These are phyloP conservation scores for Calidris pugnax DNA, from an alignment of 2,113 vertebrate species.

Conservation along the genomic window DNA sequence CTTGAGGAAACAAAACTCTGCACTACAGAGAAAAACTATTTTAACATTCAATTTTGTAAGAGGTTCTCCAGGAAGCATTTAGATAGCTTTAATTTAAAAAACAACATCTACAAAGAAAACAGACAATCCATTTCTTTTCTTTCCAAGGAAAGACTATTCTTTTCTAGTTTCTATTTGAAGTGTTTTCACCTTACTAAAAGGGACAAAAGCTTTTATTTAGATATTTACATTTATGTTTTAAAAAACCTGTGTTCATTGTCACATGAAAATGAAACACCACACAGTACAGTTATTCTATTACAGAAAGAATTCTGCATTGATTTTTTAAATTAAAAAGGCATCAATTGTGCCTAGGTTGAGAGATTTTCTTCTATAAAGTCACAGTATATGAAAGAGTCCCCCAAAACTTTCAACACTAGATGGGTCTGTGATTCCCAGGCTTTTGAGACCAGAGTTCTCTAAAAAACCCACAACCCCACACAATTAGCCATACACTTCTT, in stretches of 20 bases:
- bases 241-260: not conserved
- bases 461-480: not conserved
- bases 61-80: not conserved
- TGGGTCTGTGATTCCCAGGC: not conserved
- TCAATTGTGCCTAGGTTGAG: not conserved
- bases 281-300: not conserved
- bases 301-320: not conserved
- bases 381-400: not conserved
- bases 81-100: constrained; percentile 9
- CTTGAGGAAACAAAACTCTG: not conserved
- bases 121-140: not conserved
- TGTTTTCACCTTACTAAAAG: not conserved
- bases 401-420: not conserved
- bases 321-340: not conserved
- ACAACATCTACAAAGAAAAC: not conserved
- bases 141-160: not conserved
- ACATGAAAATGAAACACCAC: not conserved
- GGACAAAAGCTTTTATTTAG: not conserved
- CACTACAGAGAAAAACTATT: not conserved
- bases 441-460: not conserved
- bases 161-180: not conserved
- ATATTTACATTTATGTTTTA: not conserved
- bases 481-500: not conserved
- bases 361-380: not conserved
- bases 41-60: not conserved